Evolutionary conservation across 64 coral and sea anemone species (phyloP), one percentile per base, ranked within the genome.

Genomic region (Stichodactyla mertensii): DNA sequence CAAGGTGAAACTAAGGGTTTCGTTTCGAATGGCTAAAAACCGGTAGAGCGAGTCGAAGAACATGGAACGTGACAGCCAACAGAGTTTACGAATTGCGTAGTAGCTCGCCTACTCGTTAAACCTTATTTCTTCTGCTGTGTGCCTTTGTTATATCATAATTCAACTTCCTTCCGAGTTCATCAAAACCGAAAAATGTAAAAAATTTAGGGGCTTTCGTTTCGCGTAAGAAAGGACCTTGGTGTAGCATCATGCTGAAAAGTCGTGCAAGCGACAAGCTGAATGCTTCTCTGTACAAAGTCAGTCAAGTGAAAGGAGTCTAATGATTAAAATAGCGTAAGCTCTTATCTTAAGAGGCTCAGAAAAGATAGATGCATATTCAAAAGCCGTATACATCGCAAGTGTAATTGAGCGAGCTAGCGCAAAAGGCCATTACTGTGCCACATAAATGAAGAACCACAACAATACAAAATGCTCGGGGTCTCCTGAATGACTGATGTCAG

Each of bases 1-100:
- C 56, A 27, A 74, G 69, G 13, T 31, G 24, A 31, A 74, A 31
- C 6, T 70, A 7, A 24, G n/a, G 19, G n/a, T 23, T 74, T 74
- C 51, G 78, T 81, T 80, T 81, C 78, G 78, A 81, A 81, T 81
- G 78, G 20, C 78, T 81, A 53, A 53, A 52, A 81, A 81, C 78
- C 78, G 78, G 15, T 81, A 55, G 78, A 74, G 36, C 78, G 78
- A 81, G 53, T 81, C 78, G 51, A 55, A 55, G 53, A 51, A 55
- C 15, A 81, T 81, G 10, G 69, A 74, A 74, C 69, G 69, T 74
- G 69, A 27, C 23, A 26, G 56, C 0, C 69, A 23, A 23, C 23
- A 74, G 26, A 10, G 12, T 9, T 26, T 74, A 31, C 7, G 69
- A 74, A 31, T 74, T 52, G 78, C 78, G 53, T 81, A 52, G 15